Conservation (phyloP, 2,797 vertebrate genomes). For the Falco novaeseelandiae region DNA sequence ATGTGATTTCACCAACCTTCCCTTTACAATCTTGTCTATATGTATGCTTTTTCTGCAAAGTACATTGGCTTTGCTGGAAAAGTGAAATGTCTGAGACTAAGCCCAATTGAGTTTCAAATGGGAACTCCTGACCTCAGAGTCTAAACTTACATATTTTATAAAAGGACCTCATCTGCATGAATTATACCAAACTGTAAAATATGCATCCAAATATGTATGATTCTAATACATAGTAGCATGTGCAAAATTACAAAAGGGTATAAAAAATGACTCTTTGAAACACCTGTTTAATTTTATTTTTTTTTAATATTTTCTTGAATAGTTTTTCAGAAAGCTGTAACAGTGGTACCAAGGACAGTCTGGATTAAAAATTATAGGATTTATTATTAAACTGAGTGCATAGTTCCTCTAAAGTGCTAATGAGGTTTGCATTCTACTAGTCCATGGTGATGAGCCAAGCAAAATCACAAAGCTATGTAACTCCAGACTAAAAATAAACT, state of each 20-base stretch:
- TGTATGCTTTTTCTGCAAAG: background rate
- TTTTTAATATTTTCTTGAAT: background rate
- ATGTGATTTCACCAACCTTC: background rate
- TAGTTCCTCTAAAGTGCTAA: background rate
- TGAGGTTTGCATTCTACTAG: background rate
- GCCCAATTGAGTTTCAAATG: background rate
- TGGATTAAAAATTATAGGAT: background rate
- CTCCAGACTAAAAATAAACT: background rate
- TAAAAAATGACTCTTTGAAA: background rate
- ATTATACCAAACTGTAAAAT: background rate
- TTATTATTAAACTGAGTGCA: background rate
- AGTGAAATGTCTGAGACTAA: background rate
- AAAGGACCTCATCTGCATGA: background rate
- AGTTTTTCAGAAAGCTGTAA: background rate
- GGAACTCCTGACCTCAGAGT: background rate
- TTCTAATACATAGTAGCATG: background rate
- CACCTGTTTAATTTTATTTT: background rate
- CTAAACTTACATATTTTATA: background rate
- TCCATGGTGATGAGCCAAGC: background rate
- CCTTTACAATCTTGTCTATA: background rate
- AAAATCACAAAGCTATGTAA: background rate
- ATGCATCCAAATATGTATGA: background rate
- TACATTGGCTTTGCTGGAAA: background rate
- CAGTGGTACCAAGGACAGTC: background rate
- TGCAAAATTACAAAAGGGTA: background rate